Base-by-base conservation (phyloP, 2,888 invertebrate genomes). In the Acleris cristana region DNA sequence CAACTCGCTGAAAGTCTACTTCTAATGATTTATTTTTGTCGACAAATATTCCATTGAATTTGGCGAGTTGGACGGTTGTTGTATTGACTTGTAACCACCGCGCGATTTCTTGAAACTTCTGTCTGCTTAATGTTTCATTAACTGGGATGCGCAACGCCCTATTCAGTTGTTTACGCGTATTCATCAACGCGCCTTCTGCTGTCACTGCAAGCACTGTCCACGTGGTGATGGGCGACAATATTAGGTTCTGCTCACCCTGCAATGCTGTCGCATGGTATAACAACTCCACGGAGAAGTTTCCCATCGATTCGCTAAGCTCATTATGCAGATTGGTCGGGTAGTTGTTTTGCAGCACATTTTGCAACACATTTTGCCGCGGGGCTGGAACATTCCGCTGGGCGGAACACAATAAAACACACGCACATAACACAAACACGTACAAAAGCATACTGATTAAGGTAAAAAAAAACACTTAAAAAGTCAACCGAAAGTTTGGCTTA, bases 211-310 rank as follows among this genome's bases (percentile, higher is more conserved):
- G 76, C 1, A 94, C 84, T 0, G 94, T 93, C 95, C 95, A 96
- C 18, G 95, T 87, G 0, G 95, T 95, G 68, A 95, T 93, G 4
- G 95, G 95, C 0, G 95, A 95, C 71, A 95, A 84, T 55, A 95
- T 94, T 70, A 95, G 85, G 79, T 95, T 92, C 3, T 79, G 69
- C 4, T 76, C 76, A 2, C 74, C 70, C 57, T 82, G 78, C 2
- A 75, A 70, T 44, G 77, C 79, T 1, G 88, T 75, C 0, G 87
- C 84, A 53, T 86, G 82, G 65, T 83, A 87, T 2, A 92, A 72
- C 8, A 89, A 63, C 74, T 91, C 90, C 2, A 92, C 76, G 54
- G 91, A 92, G 79, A 92, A 92, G 70, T 90, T 90, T 14, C 90
- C 91, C 34, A 90, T 88, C 58, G 77, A 82, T 57, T 90, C 88